phyloP scores from a whole-genome alignment of 2,113 vertebrate genomes.

The Gobio gobio region DNA sequence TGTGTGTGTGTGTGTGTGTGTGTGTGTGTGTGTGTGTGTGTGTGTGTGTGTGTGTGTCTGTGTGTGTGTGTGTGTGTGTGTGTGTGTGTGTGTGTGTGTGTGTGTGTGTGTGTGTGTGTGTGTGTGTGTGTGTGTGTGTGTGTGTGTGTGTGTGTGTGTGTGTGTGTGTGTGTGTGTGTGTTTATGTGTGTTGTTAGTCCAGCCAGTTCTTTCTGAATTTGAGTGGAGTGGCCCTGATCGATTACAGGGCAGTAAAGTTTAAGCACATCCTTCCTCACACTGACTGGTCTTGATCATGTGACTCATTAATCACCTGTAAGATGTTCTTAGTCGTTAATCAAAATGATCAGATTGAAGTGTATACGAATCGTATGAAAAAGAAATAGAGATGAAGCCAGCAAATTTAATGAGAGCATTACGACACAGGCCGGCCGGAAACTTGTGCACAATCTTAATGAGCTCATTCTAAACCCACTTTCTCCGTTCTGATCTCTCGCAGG shows the following conservation, averaged over 20 bases:
- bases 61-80: too few species aligned
- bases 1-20: too few species aligned
- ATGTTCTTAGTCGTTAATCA: conserved; percentile 15
- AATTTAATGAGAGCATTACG: conserved; percentile 2
- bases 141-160: too few species aligned
- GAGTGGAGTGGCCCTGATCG: conserved; percentile 1
- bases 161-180: neutral
- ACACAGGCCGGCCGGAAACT: neutral
- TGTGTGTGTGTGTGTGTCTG: too few species aligned
- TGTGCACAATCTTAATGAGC: neutral
- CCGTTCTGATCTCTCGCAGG: neutral
- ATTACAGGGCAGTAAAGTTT: conserved; percentile 11
- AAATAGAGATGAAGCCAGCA: neutral
- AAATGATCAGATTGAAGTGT: neutral
- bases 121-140: neutral
- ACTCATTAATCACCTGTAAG: conserved; percentile 28
- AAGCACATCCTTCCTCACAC: neutral
- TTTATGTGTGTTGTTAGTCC: neutral
- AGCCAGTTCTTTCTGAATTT: neutral
- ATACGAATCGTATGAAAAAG: neutral
- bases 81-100: too few species aligned
- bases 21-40: too few species aligned
- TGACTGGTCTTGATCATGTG: conserved; percentile 25
- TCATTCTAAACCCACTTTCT: conserved; percentile 24
- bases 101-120: too few species aligned